Evolutionary conservation across 1,140 invertebrate genomes (phyloP).

Genomic region (Mercenaria mercenaria): DNA sequence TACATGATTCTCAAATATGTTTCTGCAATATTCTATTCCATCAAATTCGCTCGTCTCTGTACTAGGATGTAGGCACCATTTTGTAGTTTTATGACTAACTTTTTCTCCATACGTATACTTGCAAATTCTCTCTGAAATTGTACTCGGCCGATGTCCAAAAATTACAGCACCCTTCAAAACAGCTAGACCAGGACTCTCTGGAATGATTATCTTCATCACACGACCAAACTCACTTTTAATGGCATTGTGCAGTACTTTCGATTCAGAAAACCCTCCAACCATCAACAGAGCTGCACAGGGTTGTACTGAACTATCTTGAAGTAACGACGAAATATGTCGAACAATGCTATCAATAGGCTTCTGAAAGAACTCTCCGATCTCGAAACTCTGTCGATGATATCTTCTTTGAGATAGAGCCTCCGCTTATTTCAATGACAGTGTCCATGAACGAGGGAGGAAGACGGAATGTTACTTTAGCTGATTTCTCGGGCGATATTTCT

Average conservation of each 20-base stretch:
- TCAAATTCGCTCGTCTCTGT: background rate
- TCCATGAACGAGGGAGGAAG: background rate
- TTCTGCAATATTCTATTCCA: background rate
- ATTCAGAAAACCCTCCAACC: conserved; percentile 39
- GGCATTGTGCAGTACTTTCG: background rate
- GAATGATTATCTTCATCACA: background rate
- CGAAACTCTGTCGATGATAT: background rate
- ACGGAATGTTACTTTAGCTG: background rate
- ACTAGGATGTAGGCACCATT: background rate
- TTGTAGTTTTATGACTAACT: background rate
- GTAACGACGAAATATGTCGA: background rate
- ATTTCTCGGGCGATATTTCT: background rate
- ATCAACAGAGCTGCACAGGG: background rate
- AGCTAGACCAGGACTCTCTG: background rate
- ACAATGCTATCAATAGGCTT: background rate
- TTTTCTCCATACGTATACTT: conserved; percentile 30
- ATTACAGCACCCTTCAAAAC: conserved; percentile 33
- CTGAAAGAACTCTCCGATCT: no score
- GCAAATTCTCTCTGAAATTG: background rate
- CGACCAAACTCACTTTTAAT: background rate
- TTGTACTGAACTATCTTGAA: background rate
- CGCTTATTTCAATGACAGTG: background rate
- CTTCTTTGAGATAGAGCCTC: background rate
- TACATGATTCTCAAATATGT: conserved; percentile 9
- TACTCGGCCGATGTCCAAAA: conserved; percentile 8